Evolutionary conservation across 2,888 invertebrate species (phyloP).

Genomic region (Charanyca ferruginea): DNA sequence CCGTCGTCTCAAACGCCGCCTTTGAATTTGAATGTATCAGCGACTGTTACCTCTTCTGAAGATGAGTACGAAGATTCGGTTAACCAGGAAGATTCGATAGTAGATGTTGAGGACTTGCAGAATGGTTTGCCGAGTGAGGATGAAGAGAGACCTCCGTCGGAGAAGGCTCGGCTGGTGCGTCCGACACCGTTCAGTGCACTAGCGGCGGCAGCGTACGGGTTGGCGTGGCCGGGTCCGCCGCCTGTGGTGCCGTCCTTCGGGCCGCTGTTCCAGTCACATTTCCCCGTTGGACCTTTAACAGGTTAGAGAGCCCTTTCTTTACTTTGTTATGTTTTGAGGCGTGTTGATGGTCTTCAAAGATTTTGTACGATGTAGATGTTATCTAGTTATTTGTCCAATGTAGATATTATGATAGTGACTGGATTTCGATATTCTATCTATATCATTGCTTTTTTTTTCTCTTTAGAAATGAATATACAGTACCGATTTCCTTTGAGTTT

Average conservation of each 20-base stretch:
- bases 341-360: conserved; percentile 6
- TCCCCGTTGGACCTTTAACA: conserved; percentile 88
- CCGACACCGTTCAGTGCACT: conserved; percentile 94
- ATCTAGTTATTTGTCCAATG: not conserved
- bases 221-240: conserved; percentile 90
- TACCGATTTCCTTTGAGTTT: not conserved
- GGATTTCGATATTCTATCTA: not conserved
- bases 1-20: conserved; percentile 87
- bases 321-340: not conserved
- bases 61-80: conserved; percentile 94
- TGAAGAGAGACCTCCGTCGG: conserved; percentile 79
- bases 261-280: conserved; percentile 93
- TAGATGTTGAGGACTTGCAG: conserved; percentile 95
- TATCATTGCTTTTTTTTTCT: too few relatives aligned
- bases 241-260: conserved; percentile 92
- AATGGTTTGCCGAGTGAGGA: conserved; percentile 89
- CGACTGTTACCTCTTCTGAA: conserved; percentile 89
- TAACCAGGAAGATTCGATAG: conserved; percentile 93
- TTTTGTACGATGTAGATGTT: not conserved
- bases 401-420: not conserved
- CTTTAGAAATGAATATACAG: too few relatives aligned
- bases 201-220: conserved; percentile 93
- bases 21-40: conserved; percentile 87
- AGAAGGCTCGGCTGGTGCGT: conserved; percentile 90
- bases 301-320: conserved; percentile 72